phyloP scores from a whole-genome alignment of 2,888 invertebrate genomes.

The Rhagium mordax region DNA sequence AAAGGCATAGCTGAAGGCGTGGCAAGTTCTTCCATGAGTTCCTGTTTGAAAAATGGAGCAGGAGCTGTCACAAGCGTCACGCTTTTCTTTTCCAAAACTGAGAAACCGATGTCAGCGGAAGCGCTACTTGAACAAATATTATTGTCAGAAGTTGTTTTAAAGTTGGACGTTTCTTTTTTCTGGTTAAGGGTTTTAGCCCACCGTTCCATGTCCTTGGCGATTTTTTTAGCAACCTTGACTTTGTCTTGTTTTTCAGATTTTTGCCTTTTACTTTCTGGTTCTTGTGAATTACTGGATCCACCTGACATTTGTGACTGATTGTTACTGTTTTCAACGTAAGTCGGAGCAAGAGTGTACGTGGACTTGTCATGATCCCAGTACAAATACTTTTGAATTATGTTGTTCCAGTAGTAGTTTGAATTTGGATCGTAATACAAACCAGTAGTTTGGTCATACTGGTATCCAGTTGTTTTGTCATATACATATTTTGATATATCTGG shows the following conservation, averaged over 20 bases:
- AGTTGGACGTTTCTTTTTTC: conserved; percentile 83
- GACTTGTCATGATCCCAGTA: conserved; percentile 91
- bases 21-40: conserved; percentile 49
- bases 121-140: conserved; percentile 71
- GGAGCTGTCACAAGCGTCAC: conserved; percentile 32
- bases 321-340: conserved; percentile 58
- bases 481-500: conserved; percentile 95
- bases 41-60: conserved; percentile 51
- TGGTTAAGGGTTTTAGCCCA: conserved; percentile 99
- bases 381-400: conserved; percentile 90
- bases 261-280: conserved; percentile 76
- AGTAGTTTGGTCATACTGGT: conserved; percentile 94
- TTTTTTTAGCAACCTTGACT: conserved; percentile 97
- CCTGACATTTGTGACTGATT: conserved; percentile 17
- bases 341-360: conserved; percentile 75
- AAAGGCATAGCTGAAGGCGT: conserved; percentile 69
- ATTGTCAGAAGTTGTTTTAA: conserved; percentile 54
- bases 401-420: conserved; percentile 97
- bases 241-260: conserved; percentile 90
- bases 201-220: conserved; percentile 94
- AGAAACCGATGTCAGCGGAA: conserved; percentile 94
- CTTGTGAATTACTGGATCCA: conserved; percentile 46
- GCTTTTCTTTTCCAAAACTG: conserved; percentile 87
- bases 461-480: conserved; percentile 95
- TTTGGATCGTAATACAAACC: conserved; percentile 97